Conservation (phyloP, 2,888 invertebrate genomes). For the Gastrophysa polygoni region DNA sequence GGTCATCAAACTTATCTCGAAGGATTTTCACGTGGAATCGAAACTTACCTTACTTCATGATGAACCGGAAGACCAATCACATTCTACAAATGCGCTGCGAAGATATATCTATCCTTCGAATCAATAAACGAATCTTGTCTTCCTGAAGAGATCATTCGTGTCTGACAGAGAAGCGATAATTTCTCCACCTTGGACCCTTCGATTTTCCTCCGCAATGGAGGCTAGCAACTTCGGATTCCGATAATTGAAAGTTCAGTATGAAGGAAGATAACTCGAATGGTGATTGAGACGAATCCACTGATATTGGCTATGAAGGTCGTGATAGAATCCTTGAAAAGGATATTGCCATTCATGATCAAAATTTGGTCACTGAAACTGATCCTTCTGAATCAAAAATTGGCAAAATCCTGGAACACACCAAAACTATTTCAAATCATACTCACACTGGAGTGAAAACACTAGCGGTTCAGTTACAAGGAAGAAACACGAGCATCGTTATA, state of each 20-base stretch:
- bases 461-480: background rate
- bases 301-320: background rate
- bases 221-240: conserved; percentile 17
- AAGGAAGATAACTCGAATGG: background rate
- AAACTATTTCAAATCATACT: too few relatives aligned
- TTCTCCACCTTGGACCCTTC: background rate
- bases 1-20: conserved; percentile 35
- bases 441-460: too few relatives aligned
- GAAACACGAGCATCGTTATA: background rate
- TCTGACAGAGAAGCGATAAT: conserved; percentile 33
- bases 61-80: conserved; percentile 43
- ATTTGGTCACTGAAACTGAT: background rate
- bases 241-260: background rate
- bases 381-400: too few relatives aligned
- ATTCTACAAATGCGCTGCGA: conserved; percentile 39
- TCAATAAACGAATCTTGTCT: conserved; percentile 43
- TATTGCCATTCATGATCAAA: background rate
- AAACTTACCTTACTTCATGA: conserved; percentile 34
- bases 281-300: background rate
- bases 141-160: conserved; percentile 39
- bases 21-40: conserved; percentile 22
- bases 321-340: background rate
- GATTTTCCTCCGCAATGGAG: conserved; percentile 32
- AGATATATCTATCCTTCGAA: too few relatives aligned
- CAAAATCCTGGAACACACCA: too few relatives aligned